Evolutionary conservation across 64 coral and sea anemone genomes (phyloP), one percentile per base, ranked within the genome.

Genomic region (Actinia equina): DNA sequence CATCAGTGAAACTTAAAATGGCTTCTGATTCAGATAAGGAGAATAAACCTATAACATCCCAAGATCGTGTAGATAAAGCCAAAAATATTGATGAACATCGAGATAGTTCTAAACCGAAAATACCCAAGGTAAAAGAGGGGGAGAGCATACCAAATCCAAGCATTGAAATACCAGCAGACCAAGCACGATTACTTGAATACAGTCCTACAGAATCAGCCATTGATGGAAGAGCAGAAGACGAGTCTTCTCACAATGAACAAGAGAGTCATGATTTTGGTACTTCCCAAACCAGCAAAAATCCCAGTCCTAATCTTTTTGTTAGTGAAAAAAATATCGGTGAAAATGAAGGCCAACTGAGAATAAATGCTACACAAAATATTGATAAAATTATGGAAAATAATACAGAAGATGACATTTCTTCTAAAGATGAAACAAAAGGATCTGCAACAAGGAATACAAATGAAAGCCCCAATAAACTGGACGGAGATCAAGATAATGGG

Each of bases 151-250:
- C 78, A 51, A 81, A 81, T 52, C 42, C 78, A 19, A 52, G 78
- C 27, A 52, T 81, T 44, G 78, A 81, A 23, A 44, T 81, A 22
- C 78, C 78, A 19, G 18, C 78, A 9, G 41, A 45, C 44, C 42
- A 81, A 23, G 78, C 49, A 23, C 19, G 18, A 8, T n/a, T 22
- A 23, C 78, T 81, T 74, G 69, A 74, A 49, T 44, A 25, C 16
- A 52, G 78, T 81, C 78, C 78, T 6, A 52, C 78, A 74, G 78
- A 81, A 81, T 81, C 78, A 23, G 16, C 78, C 49, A 81, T 81
- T 52, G 78, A 81, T 51, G 43, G 49, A 14, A 13, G 14, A 18
- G 15, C 20, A 41, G 30, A 42, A 10, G 44, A 81, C 9, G 43
- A 49, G 22, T 81, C 49, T 49, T 44, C 45, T 6, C 43, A 18